Conservation (phyloP, 2,113 vertebrate species). For the Nibea albiflora region DNA sequence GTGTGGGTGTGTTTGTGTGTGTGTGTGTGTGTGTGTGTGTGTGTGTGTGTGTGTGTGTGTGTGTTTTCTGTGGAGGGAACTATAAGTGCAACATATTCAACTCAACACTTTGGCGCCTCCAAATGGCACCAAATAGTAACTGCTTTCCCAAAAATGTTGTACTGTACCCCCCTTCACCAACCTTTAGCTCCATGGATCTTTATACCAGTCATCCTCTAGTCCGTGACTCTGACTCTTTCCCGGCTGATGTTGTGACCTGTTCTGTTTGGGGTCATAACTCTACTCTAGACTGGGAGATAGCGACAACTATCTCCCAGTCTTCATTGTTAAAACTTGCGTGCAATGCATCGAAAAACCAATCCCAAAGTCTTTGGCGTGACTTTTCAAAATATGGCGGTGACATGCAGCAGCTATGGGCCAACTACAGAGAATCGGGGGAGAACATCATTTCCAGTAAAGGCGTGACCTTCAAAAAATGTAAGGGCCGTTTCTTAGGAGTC, state of each 20-base stretch:
- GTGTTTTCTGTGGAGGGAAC: background rate
- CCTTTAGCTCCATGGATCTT: background rate
- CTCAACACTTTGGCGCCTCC: conserved; percentile 36
- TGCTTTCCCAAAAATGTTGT: background rate
- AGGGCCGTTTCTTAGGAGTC: no score
- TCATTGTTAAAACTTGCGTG: no score
- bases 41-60: background rate
- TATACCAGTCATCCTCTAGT: background rate
- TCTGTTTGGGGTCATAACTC: background rate
- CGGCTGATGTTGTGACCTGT: background rate
- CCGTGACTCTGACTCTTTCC: background rate
- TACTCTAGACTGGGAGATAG: no score
- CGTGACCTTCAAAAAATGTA: no score
- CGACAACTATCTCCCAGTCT: no score
- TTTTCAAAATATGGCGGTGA: no score
- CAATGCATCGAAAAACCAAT: no score
- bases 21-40: background rate
- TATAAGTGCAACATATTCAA: background rate
- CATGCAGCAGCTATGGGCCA: no score
- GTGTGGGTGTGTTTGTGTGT: background rate
- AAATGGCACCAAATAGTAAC: background rate
- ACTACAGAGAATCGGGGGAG: no score
- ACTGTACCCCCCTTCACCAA: no score
- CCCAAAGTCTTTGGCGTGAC: no score
- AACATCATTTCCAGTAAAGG: no score